A percentile compares a stretch with the other conserved stretches of the same genome.
phyloP scores from a whole-genome alignment of 2,113 vertebrate genomes.

The Sturnira hondurensis region DNA sequence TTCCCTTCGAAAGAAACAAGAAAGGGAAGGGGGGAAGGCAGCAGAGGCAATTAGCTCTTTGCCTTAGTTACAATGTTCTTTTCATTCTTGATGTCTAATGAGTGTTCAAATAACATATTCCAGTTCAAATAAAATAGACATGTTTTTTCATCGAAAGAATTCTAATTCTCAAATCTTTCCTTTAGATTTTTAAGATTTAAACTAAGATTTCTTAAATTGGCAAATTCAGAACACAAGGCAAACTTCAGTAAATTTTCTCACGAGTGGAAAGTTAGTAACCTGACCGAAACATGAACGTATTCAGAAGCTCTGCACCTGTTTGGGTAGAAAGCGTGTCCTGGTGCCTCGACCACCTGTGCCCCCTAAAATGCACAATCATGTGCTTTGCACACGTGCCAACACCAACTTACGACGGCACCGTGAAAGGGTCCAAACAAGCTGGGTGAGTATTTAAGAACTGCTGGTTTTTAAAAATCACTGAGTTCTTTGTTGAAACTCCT shows the following conservation, averaged over 20 bases:
- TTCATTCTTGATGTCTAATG: not conserved
- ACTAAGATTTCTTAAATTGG: not conserved
- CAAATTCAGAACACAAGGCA: not conserved
- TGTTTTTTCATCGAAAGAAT: not conserved
- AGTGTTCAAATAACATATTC: not conserved
- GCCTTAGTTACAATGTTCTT: not conserved
- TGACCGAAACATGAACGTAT: not conserved
- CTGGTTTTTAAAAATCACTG: not conserved
- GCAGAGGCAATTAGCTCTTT: not conserved
- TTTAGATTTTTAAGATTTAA: not conserved
- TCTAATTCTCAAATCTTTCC: not conserved
- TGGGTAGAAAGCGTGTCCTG: not conserved
- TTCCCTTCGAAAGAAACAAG: not conserved
- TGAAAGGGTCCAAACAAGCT: not conserved
- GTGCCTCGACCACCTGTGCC: not conserved
- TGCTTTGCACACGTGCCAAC: not conserved
- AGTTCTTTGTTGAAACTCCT: not conserved
- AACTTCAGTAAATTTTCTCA: not conserved
- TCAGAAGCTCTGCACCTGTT: not conserved
- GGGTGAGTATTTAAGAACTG: not conserved
- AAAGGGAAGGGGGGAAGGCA: not conserved
- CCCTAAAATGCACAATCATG: not conserved
- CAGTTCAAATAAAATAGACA: not conserved
- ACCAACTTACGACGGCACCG: not conserved
- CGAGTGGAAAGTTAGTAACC: not conserved